These are phyloP conservation scores for Lycaena phlaeas DNA, from an alignment of 2,888 invertebrate genomes.

Conservation along the genomic window DNA sequence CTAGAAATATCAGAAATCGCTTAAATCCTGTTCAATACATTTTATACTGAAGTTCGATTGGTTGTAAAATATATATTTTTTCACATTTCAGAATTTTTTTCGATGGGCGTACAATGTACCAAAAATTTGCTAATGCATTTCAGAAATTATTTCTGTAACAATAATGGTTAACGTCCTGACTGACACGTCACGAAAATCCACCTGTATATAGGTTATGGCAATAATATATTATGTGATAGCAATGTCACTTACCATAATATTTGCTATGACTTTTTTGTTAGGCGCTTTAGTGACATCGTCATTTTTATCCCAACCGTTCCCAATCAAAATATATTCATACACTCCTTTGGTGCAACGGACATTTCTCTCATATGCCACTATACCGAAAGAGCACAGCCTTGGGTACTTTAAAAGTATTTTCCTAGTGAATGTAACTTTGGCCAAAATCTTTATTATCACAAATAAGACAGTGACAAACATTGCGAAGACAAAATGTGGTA, in stretches of 20 bases:
- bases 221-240: too few relatives aligned
- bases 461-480: constrained; percentile 61
- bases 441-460: constrained; percentile 40
- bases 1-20: too few relatives aligned
- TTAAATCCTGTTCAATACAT: too few relatives aligned
- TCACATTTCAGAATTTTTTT: too few relatives aligned
- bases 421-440: constrained; percentile 28
- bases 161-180: too few relatives aligned
- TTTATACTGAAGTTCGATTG: too few relatives aligned
- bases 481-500: constrained; percentile 53
- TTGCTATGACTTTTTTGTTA: constrained; percentile 75
- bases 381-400: constrained; percentile 79
- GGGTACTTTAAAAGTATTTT: constrained; percentile 36
- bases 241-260: constrained; percentile 11
- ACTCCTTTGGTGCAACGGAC: constrained; percentile 71
- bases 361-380: constrained; percentile 78
- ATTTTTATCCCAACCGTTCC: constrained; percentile 82
- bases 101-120: too few relatives aligned
- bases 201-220: too few relatives aligned
- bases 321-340: constrained; percentile 81
- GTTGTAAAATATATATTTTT: too few relatives aligned
- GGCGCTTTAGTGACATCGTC: constrained; percentile 66
- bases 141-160: too few relatives aligned
- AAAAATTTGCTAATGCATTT: too few relatives aligned
- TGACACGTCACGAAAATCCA: too few relatives aligned